A percentile compares a stretch with the other conserved stretches of the same genome.
Evolutionary conservation across 2,113 vertebrate species (phyloP).

Genomic region (Noctilio leporinus): DNA sequence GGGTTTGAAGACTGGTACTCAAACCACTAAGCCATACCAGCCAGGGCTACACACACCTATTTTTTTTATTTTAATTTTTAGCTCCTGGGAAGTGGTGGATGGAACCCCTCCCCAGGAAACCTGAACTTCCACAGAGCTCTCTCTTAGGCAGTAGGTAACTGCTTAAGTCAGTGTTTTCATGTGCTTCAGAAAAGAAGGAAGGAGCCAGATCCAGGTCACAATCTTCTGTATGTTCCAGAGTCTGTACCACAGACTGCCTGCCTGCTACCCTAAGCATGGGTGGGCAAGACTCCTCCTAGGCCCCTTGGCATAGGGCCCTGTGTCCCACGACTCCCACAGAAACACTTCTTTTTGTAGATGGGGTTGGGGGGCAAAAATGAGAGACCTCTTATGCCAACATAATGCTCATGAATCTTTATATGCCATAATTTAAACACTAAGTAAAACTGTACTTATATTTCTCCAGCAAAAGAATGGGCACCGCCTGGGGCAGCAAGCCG

Average conservation of each 20-base stretch:
- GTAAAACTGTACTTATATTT: neutral
- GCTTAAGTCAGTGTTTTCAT: neutral
- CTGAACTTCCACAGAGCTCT: neutral
- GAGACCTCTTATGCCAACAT: neutral
- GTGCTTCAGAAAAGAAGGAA: neutral
- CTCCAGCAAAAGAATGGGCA: neutral
- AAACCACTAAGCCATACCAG: too few relatives aligned
- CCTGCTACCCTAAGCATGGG: neutral
- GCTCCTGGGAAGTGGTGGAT: neutral
- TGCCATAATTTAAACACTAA: neutral
- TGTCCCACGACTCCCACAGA: neutral
- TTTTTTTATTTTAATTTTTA: neutral
- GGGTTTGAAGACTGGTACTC: too few relatives aligned
- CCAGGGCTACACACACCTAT: too few relatives aligned
- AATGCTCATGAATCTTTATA: neutral
- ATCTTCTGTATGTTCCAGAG: neutral
- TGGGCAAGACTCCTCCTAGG: neutral
- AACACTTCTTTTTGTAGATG: neutral
- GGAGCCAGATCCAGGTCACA: neutral
- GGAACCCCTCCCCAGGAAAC: neutral
- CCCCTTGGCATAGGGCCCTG: neutral
- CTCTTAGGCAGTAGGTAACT: neutral
- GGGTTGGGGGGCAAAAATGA: neutral
- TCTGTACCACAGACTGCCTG: neutral
- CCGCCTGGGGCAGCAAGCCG: neutral